These are phyloP conservation scores for Mus spicilegus DNA, from an alignment of 2,113 vertebrate species.

Conservation along the genomic window DNA sequence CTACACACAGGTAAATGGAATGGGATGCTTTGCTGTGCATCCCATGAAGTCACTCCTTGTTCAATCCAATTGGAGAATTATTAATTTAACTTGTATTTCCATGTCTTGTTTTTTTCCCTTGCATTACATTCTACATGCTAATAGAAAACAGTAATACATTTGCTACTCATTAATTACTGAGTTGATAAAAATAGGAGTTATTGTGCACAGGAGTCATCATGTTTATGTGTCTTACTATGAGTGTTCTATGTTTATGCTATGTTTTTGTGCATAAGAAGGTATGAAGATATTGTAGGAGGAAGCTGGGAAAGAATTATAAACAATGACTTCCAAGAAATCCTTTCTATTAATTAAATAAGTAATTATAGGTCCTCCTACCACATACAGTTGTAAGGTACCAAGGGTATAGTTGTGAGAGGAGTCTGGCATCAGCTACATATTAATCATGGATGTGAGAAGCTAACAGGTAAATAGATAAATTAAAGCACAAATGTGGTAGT, in stretches of 20 bases:
- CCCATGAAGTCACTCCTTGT: background rate
- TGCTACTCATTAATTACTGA: background rate
- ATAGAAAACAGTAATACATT: background rate
- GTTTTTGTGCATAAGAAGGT: background rate
- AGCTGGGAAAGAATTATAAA: background rate
- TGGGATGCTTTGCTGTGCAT: background rate
- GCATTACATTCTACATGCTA: background rate
- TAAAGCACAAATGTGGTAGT: background rate
- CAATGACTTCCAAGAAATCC: background rate
- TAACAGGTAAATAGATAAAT: background rate
- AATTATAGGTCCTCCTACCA: background rate
- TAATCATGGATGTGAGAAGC: background rate
- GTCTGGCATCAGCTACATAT: background rate
- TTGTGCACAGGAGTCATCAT: background rate
- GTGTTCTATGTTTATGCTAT: background rate
- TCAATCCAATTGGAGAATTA: background rate
- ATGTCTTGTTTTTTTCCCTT: background rate
- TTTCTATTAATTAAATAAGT: background rate
- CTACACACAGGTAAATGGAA: background rate
- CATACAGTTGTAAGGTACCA: background rate
- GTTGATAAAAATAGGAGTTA: background rate
- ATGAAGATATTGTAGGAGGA: background rate
- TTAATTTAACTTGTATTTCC: background rate
- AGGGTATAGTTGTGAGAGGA: background rate
- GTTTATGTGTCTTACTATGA: background rate